Percentiles rank a stretch among this genome's conserved stretches.
Conservation (phyloP, 2,888 invertebrate genomes). For the Conistra vaccinii region DNA sequence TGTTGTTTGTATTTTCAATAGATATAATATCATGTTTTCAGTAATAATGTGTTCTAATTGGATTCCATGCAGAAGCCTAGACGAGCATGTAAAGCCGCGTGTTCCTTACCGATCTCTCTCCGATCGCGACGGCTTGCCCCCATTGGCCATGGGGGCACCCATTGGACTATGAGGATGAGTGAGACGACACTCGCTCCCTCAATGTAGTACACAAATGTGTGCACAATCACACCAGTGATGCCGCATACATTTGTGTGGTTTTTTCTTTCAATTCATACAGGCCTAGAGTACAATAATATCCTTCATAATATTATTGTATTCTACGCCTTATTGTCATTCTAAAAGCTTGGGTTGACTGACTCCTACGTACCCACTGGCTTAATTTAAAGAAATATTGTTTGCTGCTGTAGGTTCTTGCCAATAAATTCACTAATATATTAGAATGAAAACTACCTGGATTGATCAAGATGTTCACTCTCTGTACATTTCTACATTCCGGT, state of each 20-base stretch:
- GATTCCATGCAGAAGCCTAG: neutral
- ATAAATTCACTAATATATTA: neutral
- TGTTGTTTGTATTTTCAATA: neutral
- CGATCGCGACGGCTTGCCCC: neutral
- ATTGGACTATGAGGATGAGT: neutral
- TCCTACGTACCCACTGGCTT: neutral
- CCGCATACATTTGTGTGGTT: neutral
- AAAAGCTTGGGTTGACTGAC: neutral
- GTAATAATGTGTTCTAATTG: no score
- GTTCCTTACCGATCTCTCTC: neutral
- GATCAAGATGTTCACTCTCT: constrained; percentile 75
- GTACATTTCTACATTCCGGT: constrained; percentile 72
- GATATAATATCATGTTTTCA: no score
- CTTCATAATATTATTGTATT: neutral
- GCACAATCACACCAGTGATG: neutral
- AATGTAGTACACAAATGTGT: no score
- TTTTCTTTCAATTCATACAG: no score
- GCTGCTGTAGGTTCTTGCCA: neutral
- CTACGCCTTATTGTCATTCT: neutral
- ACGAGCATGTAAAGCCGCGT: neutral
- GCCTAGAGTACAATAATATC: no score
- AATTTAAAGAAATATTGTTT: neutral
- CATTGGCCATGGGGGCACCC: neutral
- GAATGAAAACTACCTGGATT: constrained; percentile 71
- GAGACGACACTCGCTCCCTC: no score